Evolutionary conservation across 1,140 invertebrate genomes (phyloP).

Genomic region (Uloborus diversus): DNA sequence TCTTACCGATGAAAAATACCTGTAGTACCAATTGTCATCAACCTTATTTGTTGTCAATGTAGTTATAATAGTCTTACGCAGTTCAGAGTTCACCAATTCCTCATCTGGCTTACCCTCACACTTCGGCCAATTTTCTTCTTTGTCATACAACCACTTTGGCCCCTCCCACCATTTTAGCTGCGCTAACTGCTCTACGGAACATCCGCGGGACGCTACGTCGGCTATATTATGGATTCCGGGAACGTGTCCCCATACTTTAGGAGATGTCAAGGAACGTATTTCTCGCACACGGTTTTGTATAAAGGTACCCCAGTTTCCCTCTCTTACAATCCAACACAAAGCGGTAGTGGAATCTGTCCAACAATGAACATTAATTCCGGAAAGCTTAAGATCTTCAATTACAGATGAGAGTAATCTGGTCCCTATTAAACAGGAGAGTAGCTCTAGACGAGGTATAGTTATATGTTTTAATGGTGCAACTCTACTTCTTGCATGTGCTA

Average conservation of each 20-base stretch:
- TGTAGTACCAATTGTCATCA: slow-evolving; percentile 3
- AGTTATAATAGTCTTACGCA: slow-evolving; percentile 2
- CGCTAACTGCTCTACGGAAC: background rate
- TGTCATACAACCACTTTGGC: background rate
- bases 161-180: slow-evolving; percentile 27
- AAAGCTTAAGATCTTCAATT: background rate
- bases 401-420: background rate
- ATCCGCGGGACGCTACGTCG: background rate
- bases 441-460: slow-evolving; percentile 15
- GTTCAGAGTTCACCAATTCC: slow-evolving; percentile 32
- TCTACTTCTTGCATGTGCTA: slow-evolving; percentile 34
- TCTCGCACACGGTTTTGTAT: slow-evolving; percentile 15
- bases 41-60: background rate
- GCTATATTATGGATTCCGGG: background rate
- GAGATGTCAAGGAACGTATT: background rate
- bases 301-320: background rate
- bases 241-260: background rate
- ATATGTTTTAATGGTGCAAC: slow-evolving; percentile 8
- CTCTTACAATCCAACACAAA: background rate
- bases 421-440: background rate
- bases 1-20: slow-evolving; percentile 24
- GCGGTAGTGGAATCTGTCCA: slow-evolving; percentile 11
- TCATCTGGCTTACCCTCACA: background rate
- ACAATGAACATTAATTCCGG: background rate
- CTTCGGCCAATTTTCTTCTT: slow-evolving; percentile 35